Base-by-base conservation (phyloP, 2,113 vertebrate genomes). In the Silurus asotus region DNA sequence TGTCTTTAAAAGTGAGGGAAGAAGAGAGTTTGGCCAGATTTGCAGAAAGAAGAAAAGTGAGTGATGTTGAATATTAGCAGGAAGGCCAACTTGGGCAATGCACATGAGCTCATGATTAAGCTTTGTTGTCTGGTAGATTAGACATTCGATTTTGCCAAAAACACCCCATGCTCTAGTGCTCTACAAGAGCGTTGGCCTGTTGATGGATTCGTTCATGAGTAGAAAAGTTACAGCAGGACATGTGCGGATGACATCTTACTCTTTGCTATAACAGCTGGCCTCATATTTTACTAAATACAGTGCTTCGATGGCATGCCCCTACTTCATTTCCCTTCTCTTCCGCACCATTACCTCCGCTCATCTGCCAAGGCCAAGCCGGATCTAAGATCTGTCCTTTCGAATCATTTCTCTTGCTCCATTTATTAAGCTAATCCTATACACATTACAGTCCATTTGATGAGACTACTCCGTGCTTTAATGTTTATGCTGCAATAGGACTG, bases 231-330 rank as follows among this genome's bases (percentile, higher is more conserved):
- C 61, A 56, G 74, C 61, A 65, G 59, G 74, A 65, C 75, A 67
- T 56, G 61, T 56, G 51, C 55, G 74, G 28, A 84, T 75, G 83
- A 78, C 72, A 53, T 82, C 64, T 76, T 77, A 62, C 56, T 84
- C 83, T 67, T 78, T 49, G 8, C 15, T 37, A 79, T 17, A 70
- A 80, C 62, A 70, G 20, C 37, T 37, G 51, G 75, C 37, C 53
- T 79, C 83, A 64, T 77, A 79, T 78, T 79, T 78, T 67, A 85
- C 84, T 77, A 80, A 85, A 85, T 70, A 14, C 23, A 70, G 51
- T 56, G 55, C 69, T 74, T 59, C 20, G 4, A 70, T 51, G 53
- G 84, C 65, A 55, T 59, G 77, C 55, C 65, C 55, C n/a, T 72
- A 51, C 62, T 59, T 81, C 77, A 72, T 58, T 80, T 81, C 55